Base-by-base conservation (phyloP, 2,888 invertebrate genomes). In the Netelia virgata region DNA sequence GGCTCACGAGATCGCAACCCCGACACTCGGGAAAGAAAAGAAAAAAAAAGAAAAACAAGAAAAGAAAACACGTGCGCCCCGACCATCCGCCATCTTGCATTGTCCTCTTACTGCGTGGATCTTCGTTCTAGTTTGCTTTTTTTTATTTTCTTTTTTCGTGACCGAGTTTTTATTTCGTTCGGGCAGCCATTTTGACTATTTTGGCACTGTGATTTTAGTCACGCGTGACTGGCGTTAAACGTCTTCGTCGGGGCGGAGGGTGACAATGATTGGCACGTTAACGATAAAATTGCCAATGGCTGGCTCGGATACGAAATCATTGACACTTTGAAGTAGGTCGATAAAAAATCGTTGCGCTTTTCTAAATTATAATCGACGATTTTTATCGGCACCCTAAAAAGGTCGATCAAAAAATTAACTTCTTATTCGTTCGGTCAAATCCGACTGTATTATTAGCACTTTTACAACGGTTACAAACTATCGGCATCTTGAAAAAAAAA, bases 1-100 rank as follows among this genome's bases (percentile, higher is more conserved):
- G 43, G 70, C 55, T 57, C 68, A 68, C 75, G 70, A 61, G 69
- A 75, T 66, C 66, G 36, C 59, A 82, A 47, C 77, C 72, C 72
- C 66, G 55, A 57, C 63, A 74, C 20, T 68, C 57, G 68, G 63
- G 63, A 78, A 78, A 79, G 9, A 57, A 14, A 53, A 53, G 8
- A 53, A 16, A 11, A 50, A 18, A 28, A n/a, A n/a, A n/a, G n/a
- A n/a, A n/a, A n/a, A n/a, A n/a, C n/a, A n/a, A n/a, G n/a, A n/a
- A 18, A 50, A 50, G 59, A 61, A 55, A 23, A 14, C 16, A 14
- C 36, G 36, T 36, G 36, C 47, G 18, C 16, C 14, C 47, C 10
- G 47, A 47, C 18, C 53, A 36, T 55, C 43, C 55, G 41, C 66
- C 66, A 59, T 81, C 43, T 61, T 66, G 47, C 55, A 16, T 18